Conservation (phyloP, 2,888 invertebrate genomes). For the Unio pictorum region DNA sequence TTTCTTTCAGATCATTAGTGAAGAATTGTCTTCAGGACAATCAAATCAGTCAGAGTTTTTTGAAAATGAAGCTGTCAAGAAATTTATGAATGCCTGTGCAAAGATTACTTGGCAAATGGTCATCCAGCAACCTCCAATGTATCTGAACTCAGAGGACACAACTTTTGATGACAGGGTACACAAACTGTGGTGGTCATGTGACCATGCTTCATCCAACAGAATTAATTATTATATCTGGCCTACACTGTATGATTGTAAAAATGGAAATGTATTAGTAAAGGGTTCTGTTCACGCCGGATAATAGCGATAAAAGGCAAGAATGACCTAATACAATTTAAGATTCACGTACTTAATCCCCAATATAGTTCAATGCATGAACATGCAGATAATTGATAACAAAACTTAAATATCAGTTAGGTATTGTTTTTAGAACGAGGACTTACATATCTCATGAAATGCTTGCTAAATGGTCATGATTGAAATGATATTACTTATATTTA, state of each 20-base stretch:
- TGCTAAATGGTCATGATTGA: too few species aligned
- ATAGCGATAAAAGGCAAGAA: too few species aligned
- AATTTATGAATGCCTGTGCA: slow-evolving; percentile 23
- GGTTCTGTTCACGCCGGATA: slow-evolving; percentile 53
- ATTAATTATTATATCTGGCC: slow-evolving; percentile 63
- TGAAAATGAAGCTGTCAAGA: slow-evolving; percentile 12
- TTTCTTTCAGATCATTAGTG: slow-evolving; percentile 41
- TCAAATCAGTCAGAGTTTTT: slow-evolving; percentile 12
- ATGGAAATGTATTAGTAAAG: slow-evolving; percentile 60
- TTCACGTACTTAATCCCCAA: too few species aligned
- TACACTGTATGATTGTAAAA: slow-evolving; percentile 57
- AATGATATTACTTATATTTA: too few species aligned
- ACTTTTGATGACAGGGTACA: slow-evolving; percentile 54
- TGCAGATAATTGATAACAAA: too few species aligned
- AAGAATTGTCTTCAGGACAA: slow-evolving; percentile 19
- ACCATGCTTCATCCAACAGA: slow-evolving; percentile 44
- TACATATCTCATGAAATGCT: too few species aligned
- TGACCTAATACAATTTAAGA: too few species aligned
- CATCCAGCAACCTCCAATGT: slow-evolving; percentile 61
- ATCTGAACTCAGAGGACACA: slow-evolving; percentile 40
- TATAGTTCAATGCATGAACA: too few species aligned
- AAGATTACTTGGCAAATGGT: slow-evolving; percentile 63
- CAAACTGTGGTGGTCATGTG: slow-evolving; percentile 66
- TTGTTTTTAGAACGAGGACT: too few species aligned
- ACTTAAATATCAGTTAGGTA: too few species aligned